phyloP scores from a whole-genome alignment of 92 coral and sea anemone species.

The Meandrina meandrites region DNA sequence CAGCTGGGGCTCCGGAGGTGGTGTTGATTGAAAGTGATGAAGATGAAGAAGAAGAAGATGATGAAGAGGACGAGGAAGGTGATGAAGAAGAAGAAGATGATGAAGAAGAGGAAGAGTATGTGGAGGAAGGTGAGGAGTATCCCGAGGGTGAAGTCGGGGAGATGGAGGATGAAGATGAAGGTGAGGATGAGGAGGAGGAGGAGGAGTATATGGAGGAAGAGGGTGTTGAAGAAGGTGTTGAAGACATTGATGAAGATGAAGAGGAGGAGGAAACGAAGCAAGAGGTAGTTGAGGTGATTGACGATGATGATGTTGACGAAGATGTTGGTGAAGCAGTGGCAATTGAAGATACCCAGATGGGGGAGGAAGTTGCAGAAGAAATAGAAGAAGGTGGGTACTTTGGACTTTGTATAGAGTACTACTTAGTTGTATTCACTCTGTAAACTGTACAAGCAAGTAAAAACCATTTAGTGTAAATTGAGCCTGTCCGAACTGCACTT shows the following conservation, averaged over 20 bases:
- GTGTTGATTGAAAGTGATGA: conserved; percentile 89
- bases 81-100: conserved; percentile 16
- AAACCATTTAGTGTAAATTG: background rate
- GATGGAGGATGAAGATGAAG: conserved; percentile 53
- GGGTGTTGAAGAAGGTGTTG: conserved; percentile 37
- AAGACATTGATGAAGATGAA: conserved; percentile 15
- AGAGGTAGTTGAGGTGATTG: conserved; percentile 74
- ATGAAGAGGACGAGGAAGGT: background rate
- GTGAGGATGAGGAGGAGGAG: conserved; percentile 42
- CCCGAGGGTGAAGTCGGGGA: conserved; percentile 55
- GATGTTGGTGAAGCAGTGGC: conserved; percentile 43
- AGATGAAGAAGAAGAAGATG: conserved; percentile 65
- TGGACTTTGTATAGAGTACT: too few species aligned
- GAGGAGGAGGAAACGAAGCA: conserved; percentile 20
- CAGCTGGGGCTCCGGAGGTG: conserved; percentile 64
- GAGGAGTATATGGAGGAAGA: conserved; percentile 49
- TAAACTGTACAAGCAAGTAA: background rate
- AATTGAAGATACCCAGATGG: conserved; percentile 36
- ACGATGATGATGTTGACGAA: conserved; percentile 57
- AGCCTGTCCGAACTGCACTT: background rate
- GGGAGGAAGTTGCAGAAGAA: conserved; percentile 52
- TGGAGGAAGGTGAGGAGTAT: conserved; percentile 29
- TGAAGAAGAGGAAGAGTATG: conserved; percentile 30
- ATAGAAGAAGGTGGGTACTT: conserved; percentile 25
- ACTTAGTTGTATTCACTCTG: background rate